Base-by-base conservation (phyloP, 2,797 vertebrate species). In the Atherinosoma microstoma region DNA sequence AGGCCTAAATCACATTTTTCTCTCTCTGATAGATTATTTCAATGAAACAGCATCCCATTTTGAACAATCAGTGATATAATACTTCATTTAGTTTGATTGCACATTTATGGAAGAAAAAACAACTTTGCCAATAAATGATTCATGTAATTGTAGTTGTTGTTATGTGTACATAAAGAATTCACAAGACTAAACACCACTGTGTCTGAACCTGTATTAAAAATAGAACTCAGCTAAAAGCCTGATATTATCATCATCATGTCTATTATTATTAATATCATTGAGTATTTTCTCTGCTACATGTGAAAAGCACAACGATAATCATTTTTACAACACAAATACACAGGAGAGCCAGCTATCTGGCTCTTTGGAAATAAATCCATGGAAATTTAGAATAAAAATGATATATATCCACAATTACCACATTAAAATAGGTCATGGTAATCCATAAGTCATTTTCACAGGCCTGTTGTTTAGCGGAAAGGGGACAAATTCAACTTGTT, bases 371-470 rank as follows among this genome's bases (percentile, higher is more conserved):
- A 75, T 58, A 76, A 71, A 88, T 83, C 58, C 60, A 40, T 82
- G 72, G 77, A 79, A 84, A 77, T 64, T n/a, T 58, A 82, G 64
- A 69, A 54, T 69, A 75, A 59, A 83, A 82, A 79, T 85, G 49
- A 91, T 88, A 70, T 70, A 85, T 85, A 83, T 86, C 54, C 56
- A 36, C 72, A 79, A 89, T 92, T 84, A 89, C 58, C 64, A 83
- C 67, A 84, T 89, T 90, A 84, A 92, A 92, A 49, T 86, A 84
- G 88, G 84, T 84, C 87, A 89, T 35, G 30, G 62, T 75, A 80
- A 91, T 93, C 89, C 80, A 91, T 92, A 89, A 85, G 65, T 90
- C 80, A 82, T 89, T 90, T 86, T 80, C 67, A 72, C 47, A 73
- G 69, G 68, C 75, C 53, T 66, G 70, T 79, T 49, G 67, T 66